A percentile compares a stretch with the other conserved stretches of the same genome.
Evolutionary conservation across 35 echinoderm and acorn worm species (phyloP).

Genomic region (Anneissia japonica): DNA sequence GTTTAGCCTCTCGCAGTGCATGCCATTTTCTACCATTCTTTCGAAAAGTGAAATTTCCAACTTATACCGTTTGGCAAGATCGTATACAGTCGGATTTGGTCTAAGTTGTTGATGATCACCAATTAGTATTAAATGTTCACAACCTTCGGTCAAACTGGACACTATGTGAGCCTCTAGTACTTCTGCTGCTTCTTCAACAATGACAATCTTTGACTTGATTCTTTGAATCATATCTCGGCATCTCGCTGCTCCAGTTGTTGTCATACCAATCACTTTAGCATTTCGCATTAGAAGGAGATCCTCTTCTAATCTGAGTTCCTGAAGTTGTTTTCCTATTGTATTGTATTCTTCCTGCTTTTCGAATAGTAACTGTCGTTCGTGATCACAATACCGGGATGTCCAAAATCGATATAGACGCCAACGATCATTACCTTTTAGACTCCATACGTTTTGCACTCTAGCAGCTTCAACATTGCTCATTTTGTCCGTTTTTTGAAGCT

Average conservation of each 20-base stretch:
- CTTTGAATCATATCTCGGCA: conserved; percentile 60
- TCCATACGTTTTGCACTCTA: conserved; percentile 37
- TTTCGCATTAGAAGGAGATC: conserved; percentile 34
- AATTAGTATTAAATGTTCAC: conserved; percentile 83
- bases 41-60: conserved; percentile 83
- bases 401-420: conserved; percentile 77
- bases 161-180: conserved; percentile 85
- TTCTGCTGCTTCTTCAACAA: conserved; percentile 97
- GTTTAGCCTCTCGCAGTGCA: conserved; percentile 34
- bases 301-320: conserved; percentile 35
- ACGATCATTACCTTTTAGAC: conserved; percentile 11
- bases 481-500: neutral
- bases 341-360: conserved; percentile 34
- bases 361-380: neutral
- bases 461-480: conserved; percentile 30
- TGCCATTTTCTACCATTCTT: conserved; percentile 70
- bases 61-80: conserved; percentile 51
- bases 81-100: conserved; percentile 84
- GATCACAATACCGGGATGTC: conserved; percentile 27
- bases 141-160: conserved; percentile 63
- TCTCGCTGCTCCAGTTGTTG: conserved; percentile 76
- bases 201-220: conserved; percentile 52
- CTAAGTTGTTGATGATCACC: conserved; percentile 93
- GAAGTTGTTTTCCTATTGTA: neutral
- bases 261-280: conserved; percentile 61